phyloP scores from a whole-genome alignment of 2,888 invertebrate species.

The Myathropa florea region DNA sequence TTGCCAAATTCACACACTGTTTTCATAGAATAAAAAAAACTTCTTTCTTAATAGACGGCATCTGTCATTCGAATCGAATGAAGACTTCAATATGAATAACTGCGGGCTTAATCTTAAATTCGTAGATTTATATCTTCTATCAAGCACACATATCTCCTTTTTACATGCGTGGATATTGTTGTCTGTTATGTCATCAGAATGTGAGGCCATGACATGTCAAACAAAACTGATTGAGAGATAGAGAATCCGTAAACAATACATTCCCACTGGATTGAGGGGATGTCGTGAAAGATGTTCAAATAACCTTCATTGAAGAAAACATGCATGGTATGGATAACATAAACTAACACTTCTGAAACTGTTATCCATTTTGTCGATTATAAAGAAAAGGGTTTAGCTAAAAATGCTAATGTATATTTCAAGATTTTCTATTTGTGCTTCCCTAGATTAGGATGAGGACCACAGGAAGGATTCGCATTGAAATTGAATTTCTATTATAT shows the following conservation, averaged over 20 bases:
- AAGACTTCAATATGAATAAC: neutral
- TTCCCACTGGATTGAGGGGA: neutral
- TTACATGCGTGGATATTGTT: neutral
- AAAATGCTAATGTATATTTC: too few relatives aligned
- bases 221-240: slow-evolving; percentile 10
- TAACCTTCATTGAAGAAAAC: too few relatives aligned
- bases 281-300: neutral
- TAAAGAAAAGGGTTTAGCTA: too few relatives aligned
- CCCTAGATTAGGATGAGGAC: too few relatives aligned
- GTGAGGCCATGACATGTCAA: neutral
- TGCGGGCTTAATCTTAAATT: slow-evolving; percentile 41
- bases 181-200: neutral
- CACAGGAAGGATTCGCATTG: too few relatives aligned
- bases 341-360: too few relatives aligned
- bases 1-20: slow-evolving; percentile 57
- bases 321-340: too few relatives aligned
- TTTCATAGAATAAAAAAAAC: slow-evolving; percentile 20
- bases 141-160: slow-evolving; percentile 13
- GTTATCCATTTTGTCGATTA: too few relatives aligned
- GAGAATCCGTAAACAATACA: slow-evolving; percentile 9
- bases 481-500: too few relatives aligned
- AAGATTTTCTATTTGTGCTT: too few relatives aligned
- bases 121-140: slow-evolving; percentile 11
- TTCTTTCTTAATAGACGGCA: slow-evolving; percentile 10
- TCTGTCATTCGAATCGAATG: slow-evolving; percentile 2